phyloP scores from a whole-genome alignment of 2,888 invertebrate genomes.

The Gordius sp. region DNA sequence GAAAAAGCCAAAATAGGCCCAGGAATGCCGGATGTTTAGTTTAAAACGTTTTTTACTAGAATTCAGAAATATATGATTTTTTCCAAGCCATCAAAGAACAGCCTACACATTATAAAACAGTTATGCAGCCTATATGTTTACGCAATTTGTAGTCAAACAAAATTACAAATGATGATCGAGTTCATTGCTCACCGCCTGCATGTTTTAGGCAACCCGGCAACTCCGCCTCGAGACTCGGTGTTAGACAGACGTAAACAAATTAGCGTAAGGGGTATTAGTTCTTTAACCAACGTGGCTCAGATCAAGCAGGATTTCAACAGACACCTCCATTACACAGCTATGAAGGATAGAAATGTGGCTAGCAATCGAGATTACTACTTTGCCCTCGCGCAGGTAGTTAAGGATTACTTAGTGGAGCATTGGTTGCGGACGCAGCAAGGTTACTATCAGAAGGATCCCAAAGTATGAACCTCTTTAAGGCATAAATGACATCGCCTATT shows the following conservation, averaged over 20 bases:
- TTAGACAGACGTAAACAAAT: constrained; percentile 22
- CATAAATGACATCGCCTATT: too few species aligned
- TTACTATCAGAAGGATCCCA: constrained; percentile 6
- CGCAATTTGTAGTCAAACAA: too few species aligned
- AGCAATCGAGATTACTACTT: constrained; percentile 3
- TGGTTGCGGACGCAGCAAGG: constrained; percentile 10
- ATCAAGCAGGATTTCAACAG: constrained; percentile 5
- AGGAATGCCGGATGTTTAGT: too few species aligned
- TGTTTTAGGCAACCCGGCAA: constrained; percentile 15
- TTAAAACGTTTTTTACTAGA: too few species aligned
- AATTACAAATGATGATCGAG: too few species aligned
- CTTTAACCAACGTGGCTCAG: not conserved
- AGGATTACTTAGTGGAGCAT: not conserved
- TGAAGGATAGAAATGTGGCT: constrained; percentile 12
- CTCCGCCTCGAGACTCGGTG: constrained; percentile 19
- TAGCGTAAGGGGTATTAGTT: constrained; percentile 20
- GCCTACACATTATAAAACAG: too few species aligned
- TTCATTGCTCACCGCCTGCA: too few species aligned
- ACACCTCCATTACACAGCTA: not conserved
- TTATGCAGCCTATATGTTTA: too few species aligned
- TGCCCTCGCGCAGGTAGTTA: not conserved
- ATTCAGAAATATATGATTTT: too few species aligned
- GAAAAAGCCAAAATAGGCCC: too few species aligned
- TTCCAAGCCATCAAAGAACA: too few species aligned
- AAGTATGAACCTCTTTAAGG: not conserved